These are phyloP conservation scores for Herminia tarsipennalis DNA, from an alignment of 2,888 invertebrate genomes.

Conservation along the genomic window DNA sequence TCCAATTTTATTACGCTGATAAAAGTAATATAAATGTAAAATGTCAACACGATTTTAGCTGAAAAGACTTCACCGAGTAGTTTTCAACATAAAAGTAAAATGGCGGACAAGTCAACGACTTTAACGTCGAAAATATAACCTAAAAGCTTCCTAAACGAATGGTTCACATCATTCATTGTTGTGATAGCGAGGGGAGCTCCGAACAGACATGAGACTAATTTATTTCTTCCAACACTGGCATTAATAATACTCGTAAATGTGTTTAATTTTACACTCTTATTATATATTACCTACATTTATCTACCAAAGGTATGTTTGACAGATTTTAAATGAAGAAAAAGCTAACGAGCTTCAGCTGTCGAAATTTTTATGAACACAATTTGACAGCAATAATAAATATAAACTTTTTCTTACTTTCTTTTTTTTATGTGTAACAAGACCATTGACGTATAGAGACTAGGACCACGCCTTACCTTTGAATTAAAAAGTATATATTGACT, in stretches of 20 bases:
- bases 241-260: conserved; percentile 5
- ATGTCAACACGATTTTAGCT: no score
- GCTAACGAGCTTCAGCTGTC: conserved; percentile 28
- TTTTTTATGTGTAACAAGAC: no score
- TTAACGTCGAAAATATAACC: conserved; percentile 53
- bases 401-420: no score
- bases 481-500: no score
- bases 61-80: not conserved
- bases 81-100: conserved; percentile 24
- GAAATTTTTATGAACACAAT: not conserved
- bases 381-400: no score
- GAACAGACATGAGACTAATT: conserved; percentile 34
- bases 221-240: conserved; percentile 20
- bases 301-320: conserved; percentile 19
- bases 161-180: conserved; percentile 64
- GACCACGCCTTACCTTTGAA: no score
- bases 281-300: conserved; percentile 13
- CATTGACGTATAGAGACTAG: no score
- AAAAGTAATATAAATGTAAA: no score
- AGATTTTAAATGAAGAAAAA: conserved; percentile 8
- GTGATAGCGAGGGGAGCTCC: conserved; percentile 44
- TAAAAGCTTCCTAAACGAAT: conserved; percentile 59
- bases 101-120: conserved; percentile 58
- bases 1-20: no score
- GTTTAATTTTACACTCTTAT: conserved; percentile 24